Percentiles rank a stretch among this genome's conserved stretches.
These are phyloP conservation scores for Chelmon rostratus DNA, from an alignment of 2,797 vertebrate genomes.

Conservation along the genomic window DNA sequence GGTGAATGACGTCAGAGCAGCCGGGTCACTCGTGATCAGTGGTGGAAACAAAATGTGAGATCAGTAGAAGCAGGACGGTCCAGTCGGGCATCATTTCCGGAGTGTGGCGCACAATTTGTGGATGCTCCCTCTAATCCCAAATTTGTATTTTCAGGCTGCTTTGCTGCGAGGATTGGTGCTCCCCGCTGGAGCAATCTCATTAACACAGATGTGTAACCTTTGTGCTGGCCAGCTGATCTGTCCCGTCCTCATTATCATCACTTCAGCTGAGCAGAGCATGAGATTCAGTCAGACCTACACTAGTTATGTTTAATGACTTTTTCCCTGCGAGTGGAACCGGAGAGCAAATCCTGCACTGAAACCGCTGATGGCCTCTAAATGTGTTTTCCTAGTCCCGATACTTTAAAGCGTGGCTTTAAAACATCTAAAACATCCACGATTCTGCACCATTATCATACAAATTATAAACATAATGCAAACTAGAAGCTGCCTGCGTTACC, in stretches of 20 bases:
- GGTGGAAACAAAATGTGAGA: background rate
- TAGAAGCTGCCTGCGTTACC: constrained; percentile 59
- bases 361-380: background rate
- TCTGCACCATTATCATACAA: background rate
- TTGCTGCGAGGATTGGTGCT: background rate
- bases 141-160: constrained; percentile 15
- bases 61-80: background rate
- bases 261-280: background rate
- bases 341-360: background rate
- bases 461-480: background rate
- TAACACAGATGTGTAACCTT: constrained; percentile 9
- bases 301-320: background rate
- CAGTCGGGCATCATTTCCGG: background rate
- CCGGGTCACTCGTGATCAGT: background rate
- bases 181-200: background rate
- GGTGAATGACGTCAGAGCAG: background rate
- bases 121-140: background rate
- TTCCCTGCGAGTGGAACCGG: background rate
- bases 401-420: no score
- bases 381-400: background rate
- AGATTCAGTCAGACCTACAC: background rate
- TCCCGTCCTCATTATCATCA: background rate
- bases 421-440: background rate
- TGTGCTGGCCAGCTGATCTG: constrained; percentile 7
- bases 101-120: background rate